Evolutionary conservation across 1,140 invertebrate species (phyloP).

Genomic region (Heliconius himera): DNA sequence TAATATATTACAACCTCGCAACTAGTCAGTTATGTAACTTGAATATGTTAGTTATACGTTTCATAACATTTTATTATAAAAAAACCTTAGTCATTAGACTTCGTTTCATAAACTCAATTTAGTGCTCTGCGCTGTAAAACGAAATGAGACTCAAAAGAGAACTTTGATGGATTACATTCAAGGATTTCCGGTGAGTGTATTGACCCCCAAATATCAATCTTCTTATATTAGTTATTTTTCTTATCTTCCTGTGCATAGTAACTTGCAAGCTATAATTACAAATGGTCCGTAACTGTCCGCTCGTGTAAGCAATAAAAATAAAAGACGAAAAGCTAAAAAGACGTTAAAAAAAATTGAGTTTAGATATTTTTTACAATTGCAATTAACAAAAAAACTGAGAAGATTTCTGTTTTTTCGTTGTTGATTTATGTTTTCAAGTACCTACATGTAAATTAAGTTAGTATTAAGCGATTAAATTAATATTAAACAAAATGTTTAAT

Average conservation of each 20-base stretch:
- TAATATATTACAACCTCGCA: slow-evolving; percentile 6
- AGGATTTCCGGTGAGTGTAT: slow-evolving; percentile 40
- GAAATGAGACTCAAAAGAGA: slow-evolving; percentile 36
- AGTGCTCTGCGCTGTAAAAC: slow-evolving; percentile 32
- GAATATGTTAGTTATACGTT: slow-evolving; percentile 34
- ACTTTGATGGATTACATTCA: slow-evolving; percentile 48
- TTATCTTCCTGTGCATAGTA: background rate
- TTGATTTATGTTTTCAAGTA: background rate
- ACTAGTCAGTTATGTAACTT: slow-evolving; percentile 17
- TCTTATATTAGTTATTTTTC: slow-evolving; percentile 26
- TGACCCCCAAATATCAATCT: slow-evolving; percentile 46
- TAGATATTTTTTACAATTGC: background rate
- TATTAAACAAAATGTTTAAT: background rate
- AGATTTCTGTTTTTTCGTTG: background rate
- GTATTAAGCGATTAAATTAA: background rate
- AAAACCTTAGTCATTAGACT: slow-evolving; percentile 47
- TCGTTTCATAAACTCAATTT: slow-evolving; percentile 50
- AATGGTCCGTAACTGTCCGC: background rate
- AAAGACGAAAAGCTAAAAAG: background rate
- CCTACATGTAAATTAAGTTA: background rate
- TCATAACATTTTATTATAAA: slow-evolving; percentile 27
- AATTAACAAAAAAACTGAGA: too few relatives aligned
- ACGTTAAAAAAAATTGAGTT: background rate
- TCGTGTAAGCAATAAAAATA: background rate
- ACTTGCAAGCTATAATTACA: background rate